Evolutionary conservation across 64 coral and sea anemone genomes (phyloP), one percentile per base, ranked within the genome.

Genomic region (Acropora yongei): DNA sequence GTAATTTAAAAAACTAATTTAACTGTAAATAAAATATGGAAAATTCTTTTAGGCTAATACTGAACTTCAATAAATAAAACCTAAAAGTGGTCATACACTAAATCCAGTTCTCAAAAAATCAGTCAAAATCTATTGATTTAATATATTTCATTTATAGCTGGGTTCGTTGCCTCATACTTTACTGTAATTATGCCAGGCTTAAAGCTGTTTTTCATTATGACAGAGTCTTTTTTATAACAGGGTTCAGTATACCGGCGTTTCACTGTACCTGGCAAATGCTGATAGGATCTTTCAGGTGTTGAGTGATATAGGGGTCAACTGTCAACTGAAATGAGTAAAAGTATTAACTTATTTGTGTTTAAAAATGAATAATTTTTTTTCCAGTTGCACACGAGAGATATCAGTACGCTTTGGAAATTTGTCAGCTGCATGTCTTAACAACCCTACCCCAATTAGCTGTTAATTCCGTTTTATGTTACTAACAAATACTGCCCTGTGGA

Each of bases 391-490:
- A 74, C 41, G 39, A 74, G 40, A 74, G 72, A 42, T 74, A 74
- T 74, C 72, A 40, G 72, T 74, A 74, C 3, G 40, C 72, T 74
- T 74, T 74, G 18, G 18, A 74, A 41, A 74, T 41, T 74, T 74
- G 72, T 74, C 19, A 74, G 72, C 72, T 74, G 18, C 72, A 74
- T 20, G 72, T 39, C 72, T 74, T 74, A 74, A 40, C 72, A 74
- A 74, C 72, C 72, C 20, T 42, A 44, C 40, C 72, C 63, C 2
- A 67, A 67, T 13, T 3, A 67, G 17, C 2, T 13, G 17, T 67
- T 67, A 13, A 13, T 16, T 20, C 41, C 20, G 72, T 74, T 74
- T 74, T 74, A 74, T 74, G 72, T 74, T 74, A 71, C 30, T 30
- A 55, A 55, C 51, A 0, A 55, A 1, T 9, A 55, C 1, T 55